phyloP scores from a whole-genome alignment of 2,113 vertebrate genomes.

The Passer domesticus region DNA sequence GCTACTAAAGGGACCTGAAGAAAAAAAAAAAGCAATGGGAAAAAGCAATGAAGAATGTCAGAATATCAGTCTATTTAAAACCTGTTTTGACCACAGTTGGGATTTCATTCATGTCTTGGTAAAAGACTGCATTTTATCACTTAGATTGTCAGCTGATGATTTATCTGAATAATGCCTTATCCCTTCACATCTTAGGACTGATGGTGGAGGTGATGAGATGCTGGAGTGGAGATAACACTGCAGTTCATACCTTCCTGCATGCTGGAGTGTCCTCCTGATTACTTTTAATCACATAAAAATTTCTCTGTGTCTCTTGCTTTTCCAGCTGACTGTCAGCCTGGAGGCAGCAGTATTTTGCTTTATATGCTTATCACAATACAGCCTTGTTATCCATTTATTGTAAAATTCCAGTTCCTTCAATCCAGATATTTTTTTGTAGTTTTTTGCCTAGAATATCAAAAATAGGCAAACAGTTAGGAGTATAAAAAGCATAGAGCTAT shows the following conservation, averaged over 20 bases:
- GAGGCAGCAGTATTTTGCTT: background rate
- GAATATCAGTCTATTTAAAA: background rate
- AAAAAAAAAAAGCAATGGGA: background rate
- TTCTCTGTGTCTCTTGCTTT: background rate
- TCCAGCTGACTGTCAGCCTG: background rate
- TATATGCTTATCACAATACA: background rate
- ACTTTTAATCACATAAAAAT: background rate
- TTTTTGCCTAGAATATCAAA: background rate
- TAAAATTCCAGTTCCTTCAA: background rate
- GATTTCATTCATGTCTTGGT: background rate
- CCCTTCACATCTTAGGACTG: background rate
- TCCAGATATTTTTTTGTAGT: background rate
- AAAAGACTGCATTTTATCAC: background rate
- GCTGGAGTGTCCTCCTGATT: background rate
- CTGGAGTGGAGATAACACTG: background rate
- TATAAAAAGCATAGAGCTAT: background rate
- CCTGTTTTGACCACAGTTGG: background rate
- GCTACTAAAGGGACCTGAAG: background rate
- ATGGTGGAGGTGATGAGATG: background rate
- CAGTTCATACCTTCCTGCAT: background rate
- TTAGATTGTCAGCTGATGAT: background rate
- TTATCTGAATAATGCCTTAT: background rate
- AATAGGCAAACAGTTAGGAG: background rate
- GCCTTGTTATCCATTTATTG: background rate
- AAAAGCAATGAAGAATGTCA: background rate